Evolutionary conservation across 2,797 vertebrate genomes (phyloP), one percentile per base, ranked within the genome.

Genomic region (Enteromius paludinosus): DNA sequence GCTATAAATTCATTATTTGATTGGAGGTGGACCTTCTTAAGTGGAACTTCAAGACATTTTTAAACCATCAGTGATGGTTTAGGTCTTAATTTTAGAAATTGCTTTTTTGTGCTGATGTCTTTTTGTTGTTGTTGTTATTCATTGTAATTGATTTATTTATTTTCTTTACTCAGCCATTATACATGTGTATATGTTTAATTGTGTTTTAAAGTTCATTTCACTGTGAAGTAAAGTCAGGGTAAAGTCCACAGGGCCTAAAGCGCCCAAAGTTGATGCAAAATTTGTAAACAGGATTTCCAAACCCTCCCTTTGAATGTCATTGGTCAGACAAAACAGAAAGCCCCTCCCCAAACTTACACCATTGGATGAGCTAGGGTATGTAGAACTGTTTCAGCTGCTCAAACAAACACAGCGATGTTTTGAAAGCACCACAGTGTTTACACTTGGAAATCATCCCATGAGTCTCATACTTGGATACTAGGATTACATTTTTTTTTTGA

Each of bases 281-380:
- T 14, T 41, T 59, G 49, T 41, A 74, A 74, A 74, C 72, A 59
- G 18, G 45, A 14, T 38, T 8, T 49, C 11, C 52, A 47, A 18
- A 15, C 20, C n/a, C 71, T 74, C 20, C 30, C 47, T 20, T 15
- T 6, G 1, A 23, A 12, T 59, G 7, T n/a, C 33, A 74, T 56
- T 74, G 72, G 72, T 18, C 72, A 59, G n/a, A 15, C 47, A 35
- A 54, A 38, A 59, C 18, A 74, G 12, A 74, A 74, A 56, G 33
- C 8, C 72, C 72, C 30, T 20, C 47, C 52, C 52, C 20, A 59
- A 38, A 25, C 11, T 8, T 3, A 52, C 45, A 72, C 28, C 18
- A 72, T 2, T 72, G 3, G 28, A 52, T 38, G 7, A 74, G 49
- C 6, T 52, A 23, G 30, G 15, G 33, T 74, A n/a, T 56, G 47